Evolutionary conservation across 2,113 vertebrate species (phyloP), one percentile per base, ranked within the genome.

Genomic region (Alligator mississippiensis): DNA sequence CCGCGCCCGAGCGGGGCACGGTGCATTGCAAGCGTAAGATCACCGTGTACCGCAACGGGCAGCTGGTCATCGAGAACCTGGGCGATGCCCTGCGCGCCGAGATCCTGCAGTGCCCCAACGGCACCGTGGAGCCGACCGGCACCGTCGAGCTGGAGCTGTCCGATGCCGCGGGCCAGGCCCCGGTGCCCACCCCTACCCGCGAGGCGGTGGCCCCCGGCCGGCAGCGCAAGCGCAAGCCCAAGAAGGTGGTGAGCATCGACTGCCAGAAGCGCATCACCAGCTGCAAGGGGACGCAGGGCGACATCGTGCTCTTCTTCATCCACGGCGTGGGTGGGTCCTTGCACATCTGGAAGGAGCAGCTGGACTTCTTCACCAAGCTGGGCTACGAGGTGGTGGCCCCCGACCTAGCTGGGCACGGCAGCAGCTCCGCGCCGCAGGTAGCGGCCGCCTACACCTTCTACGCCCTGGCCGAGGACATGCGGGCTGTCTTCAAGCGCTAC

Each of bases 391-490:
- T 99, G 93, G 99, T 99, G 30, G 99, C 99, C 5, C 98, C 98
- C 0, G 99, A 99, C 84, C 95, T 99, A 93, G 98, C 98, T 0
- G 99, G 99, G 1, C 99, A 99, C 0, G 99, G 99, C 15, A 98
- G 98, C 91, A 99, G 99, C 96, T 98, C 99, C 0, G 99, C 98
- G 0, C 99, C 99, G 0, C 98, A 98, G 13, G 98, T 99, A 4
- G 98, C 98, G 0, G 99, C 99, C 0, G 99, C 99, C 0, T 99
- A 99, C 96, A 99, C 99, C 1, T 99, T 99, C 98, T 99, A 99
- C 1, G 99, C 99, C 0, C 97, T 99, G 95, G 99, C 99, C 0
- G 99, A 99, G 96, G 99, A 99, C 92, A 97, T 99, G 97, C 97
- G 99, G 9, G 97, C 98, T 0, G 97, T 99, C 92, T 99, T 99